Evolutionary conservation across 2,888 invertebrate genomes (phyloP).

Genomic region (Heliothis peltigera): DNA sequence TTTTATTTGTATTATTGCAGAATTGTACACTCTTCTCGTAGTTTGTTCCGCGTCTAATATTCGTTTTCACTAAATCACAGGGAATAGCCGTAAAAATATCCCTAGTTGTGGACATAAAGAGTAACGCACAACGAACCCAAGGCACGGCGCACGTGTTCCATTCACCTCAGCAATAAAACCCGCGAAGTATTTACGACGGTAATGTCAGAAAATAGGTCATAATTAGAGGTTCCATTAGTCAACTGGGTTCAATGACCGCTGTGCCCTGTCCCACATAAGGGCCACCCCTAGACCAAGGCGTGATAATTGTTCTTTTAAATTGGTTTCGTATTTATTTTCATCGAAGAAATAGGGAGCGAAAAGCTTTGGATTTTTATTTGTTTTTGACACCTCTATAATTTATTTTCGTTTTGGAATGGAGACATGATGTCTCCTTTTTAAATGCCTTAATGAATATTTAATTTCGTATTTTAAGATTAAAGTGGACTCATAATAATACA

Average conservation of each 20-base stretch:
- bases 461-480: no score
- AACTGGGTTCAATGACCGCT: slow-evolving; percentile 60
- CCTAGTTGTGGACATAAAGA: no score
- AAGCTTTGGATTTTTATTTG: slow-evolving; percentile 45
- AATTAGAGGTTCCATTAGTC: slow-evolving; percentile 68
- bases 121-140: slow-evolving; percentile 14
- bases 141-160: slow-evolving; percentile 37
- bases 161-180: slow-evolving; percentile 58
- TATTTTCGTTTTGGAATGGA: slow-evolving; percentile 8
- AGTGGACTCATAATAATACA: no score
- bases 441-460: not conserved
- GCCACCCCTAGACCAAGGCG: slow-evolving; percentile 67
- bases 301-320: slow-evolving; percentile 68
- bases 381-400: slow-evolving; percentile 33
- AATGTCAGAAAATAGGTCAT: slow-evolving; percentile 63
- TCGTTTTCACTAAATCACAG: slow-evolving; percentile 3
- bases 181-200: slow-evolving; percentile 58
- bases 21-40: no score
- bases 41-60: no score
- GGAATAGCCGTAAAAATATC: slow-evolving; percentile 1
- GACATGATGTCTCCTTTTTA: slow-evolving; percentile 6
- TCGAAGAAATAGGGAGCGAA: slow-evolving; percentile 48
- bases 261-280: slow-evolving; percentile 68
- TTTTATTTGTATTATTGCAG: no score
- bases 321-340: slow-evolving; percentile 63